phyloP scores from a whole-genome alignment of 2,113 vertebrate genomes.

The Gnathonemus longibarbis region DNA sequence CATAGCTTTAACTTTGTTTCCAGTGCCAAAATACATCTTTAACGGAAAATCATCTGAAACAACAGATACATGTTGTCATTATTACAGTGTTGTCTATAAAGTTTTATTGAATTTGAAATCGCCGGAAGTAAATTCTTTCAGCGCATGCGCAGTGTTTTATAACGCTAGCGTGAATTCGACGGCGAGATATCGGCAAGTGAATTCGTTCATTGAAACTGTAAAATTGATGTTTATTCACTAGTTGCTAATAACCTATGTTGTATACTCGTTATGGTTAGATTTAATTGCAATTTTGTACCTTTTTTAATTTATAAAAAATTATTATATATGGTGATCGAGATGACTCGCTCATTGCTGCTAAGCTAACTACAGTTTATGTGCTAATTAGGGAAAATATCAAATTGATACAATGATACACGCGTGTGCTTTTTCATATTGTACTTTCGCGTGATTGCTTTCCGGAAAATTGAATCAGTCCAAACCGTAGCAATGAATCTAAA shows the following conservation, averaged over 20 bases:
- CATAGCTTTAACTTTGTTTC: background rate
- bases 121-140: slow-evolving; percentile 15
- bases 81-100: slow-evolving; percentile 27
- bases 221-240: background rate
- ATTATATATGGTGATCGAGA: background rate
- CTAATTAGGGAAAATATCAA: background rate
- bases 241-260: background rate
- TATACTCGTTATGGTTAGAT: background rate
- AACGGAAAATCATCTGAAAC: background rate
- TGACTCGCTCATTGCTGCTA: background rate
- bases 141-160: slow-evolving; percentile 34
- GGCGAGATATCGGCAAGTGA: slow-evolving; percentile 37
- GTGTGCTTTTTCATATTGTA: background rate
- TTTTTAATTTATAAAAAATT: background rate
- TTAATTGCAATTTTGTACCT: too few relatives aligned
- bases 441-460: background rate
- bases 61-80: background rate
- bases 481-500: background rate
- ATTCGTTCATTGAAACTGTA: background rate
- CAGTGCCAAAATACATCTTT: background rate
- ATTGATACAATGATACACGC: background rate
- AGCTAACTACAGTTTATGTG: background rate
- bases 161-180: slow-evolving; percentile 34
- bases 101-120: slow-evolving; percentile 1
- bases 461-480: background rate